Conservation (phyloP, 2,888 invertebrate species). For the Oegoconia quadripuncta region DNA sequence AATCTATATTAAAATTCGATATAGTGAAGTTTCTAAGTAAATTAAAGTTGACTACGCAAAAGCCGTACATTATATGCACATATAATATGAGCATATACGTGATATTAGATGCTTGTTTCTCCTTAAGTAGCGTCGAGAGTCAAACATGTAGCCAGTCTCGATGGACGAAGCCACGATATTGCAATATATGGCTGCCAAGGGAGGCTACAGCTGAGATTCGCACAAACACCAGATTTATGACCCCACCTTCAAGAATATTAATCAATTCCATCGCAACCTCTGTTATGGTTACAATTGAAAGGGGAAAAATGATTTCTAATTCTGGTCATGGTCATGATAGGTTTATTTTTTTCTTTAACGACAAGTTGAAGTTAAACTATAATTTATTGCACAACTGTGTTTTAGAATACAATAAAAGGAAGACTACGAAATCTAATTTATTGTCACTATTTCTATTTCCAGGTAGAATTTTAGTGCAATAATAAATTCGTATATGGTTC, state of each 20-base stretch:
- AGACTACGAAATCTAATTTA: too few relatives aligned
- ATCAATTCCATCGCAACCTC: constrained; percentile 38
- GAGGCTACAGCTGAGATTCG: constrained; percentile 66
- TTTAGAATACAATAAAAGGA: too few relatives aligned
- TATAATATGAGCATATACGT: background rate
- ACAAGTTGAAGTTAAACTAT: too few relatives aligned
- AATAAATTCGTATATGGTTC: too few relatives aligned
- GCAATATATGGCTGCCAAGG: constrained; percentile 71
- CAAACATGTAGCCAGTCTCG: constrained; percentile 31
- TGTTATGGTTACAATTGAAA: constrained; percentile 15
- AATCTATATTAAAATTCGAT: too few relatives aligned
- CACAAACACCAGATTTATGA: constrained; percentile 67
- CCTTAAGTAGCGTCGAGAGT: constrained; percentile 12
- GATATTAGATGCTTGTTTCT: constrained; percentile 12
- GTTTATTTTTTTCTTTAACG: too few relatives aligned
- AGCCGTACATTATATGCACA: background rate
- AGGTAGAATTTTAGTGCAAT: too few relatives aligned
- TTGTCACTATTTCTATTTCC: too few relatives aligned
- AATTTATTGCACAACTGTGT: too few relatives aligned
- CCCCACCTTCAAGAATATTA: constrained; percentile 57
- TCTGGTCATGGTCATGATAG: too few relatives aligned
- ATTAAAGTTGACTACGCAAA: background rate
- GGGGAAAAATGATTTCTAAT: background rate
- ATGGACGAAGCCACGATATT: constrained; percentile 51
- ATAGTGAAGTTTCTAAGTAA: too few relatives aligned